Percentiles rank a stretch among this genome's conserved stretches.
phyloP scores from a whole-genome alignment of 2,113 vertebrate species.

The Ursus arctos region DNA sequence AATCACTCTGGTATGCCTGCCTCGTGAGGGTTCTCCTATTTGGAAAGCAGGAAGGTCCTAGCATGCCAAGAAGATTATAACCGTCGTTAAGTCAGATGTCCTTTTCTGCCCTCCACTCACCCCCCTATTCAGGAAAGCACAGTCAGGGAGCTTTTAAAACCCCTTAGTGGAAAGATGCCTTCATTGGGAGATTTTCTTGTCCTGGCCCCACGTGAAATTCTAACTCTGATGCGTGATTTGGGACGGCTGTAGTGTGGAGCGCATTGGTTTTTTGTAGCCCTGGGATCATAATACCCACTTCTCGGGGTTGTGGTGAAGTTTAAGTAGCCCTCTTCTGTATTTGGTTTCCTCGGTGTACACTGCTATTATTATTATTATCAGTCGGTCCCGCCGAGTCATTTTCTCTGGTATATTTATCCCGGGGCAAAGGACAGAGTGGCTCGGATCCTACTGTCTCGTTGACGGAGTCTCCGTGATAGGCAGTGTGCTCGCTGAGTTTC shows the following conservation, averaged over 20 bases:
- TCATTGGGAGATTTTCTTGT: background rate
- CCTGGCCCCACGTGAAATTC: background rate
- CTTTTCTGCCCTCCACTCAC: background rate
- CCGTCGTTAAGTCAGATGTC: background rate
- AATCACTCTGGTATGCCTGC: conserved; percentile 94
- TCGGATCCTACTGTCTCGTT: background rate
- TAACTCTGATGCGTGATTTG: background rate
- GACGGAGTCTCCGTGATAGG: background rate
- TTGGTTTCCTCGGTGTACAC: background rate
- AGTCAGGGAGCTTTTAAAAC: background rate
- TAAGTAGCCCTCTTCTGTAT: background rate
- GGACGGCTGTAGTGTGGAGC: background rate
- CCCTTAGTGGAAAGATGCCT: background rate
- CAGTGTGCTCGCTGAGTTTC: background rate
- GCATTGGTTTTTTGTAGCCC: background rate
- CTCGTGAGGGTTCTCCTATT: background rate
- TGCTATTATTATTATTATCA: background rate
- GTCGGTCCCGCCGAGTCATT: background rate
- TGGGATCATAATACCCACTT: background rate
- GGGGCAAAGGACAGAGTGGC: background rate
- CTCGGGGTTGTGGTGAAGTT: background rate
- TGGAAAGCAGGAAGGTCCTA: background rate
- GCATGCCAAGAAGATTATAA: background rate
- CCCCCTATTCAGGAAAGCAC: background rate
- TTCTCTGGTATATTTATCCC: background rate